Base-by-base conservation (phyloP, 92 coral and sea anemone genomes). In the Umimayanthus kanabou region DNA sequence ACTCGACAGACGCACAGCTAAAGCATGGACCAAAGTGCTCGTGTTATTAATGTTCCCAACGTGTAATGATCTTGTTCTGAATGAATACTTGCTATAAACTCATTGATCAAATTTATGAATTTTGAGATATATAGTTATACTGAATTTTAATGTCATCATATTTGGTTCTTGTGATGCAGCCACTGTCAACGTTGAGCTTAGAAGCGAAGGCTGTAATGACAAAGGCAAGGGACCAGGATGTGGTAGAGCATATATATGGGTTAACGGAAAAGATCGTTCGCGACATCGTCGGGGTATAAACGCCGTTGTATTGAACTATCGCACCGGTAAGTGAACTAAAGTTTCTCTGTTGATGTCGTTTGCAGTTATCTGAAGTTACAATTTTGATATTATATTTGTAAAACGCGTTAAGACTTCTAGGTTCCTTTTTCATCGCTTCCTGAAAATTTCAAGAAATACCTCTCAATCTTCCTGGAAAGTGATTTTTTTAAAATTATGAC, bases 141-240 rank as follows among this genome's bases (percentile, higher is more conserved):
- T 7, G n/a, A 13, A 26, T 26, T n/a, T 33, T 71, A 71, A 71
- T 18, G n/a, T 14, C 33, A 61, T 22, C 69, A 4, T 61, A 2
- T 22, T 61, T 23, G n/a, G 69, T 61, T 61, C 26, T 61, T 61
- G 3, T 23, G 15, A 61, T 26, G 69, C 87, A 83, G 87, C 25
- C 45, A 42, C 23, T 45, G 66, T 70, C 55, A 83, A 70, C n/a
- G 78, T 83, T 30, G 87, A 83, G 78, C 42, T 71, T 14, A 83
- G 87, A 30, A 83, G 87, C 43, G 87, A 83, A 47, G 87, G 87
- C 9, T 71, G 87, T 42, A 5, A 83, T 18, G 87, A 83, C 29
- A 14, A 33, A 10, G 47, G 87, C 50, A 83, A 43, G 42, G 78
- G 78, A 14, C 77, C 42, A 20, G 76, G 66, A 83, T 83, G 87